phyloP scores from a whole-genome alignment of 2,888 invertebrate genomes.

The Cephus pulcher region DNA sequence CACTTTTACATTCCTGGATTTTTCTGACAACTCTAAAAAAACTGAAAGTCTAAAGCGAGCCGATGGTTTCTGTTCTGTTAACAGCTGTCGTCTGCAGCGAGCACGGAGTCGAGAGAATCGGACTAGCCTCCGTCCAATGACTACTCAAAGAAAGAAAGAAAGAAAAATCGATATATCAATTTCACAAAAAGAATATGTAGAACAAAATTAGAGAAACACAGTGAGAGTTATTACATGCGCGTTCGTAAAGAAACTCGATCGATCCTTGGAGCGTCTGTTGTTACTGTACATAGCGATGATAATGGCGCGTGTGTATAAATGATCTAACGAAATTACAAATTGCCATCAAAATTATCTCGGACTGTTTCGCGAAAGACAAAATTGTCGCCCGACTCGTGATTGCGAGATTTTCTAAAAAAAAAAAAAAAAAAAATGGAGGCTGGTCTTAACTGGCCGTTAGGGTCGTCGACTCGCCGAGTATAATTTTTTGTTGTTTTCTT shows the following conservation, averaged over 20 bases:
- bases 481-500: not conserved
- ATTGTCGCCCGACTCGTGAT: not conserved
- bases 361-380: not conserved
- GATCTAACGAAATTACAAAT: not conserved
- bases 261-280: not conserved
- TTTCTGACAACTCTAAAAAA: not conserved
- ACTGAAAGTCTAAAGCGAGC: conserved; percentile 40
- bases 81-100: conserved; percentile 78
- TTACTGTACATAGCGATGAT: no score
- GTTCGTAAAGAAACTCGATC: conserved; percentile 4
- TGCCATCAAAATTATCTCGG: not conserved
- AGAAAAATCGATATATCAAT: no score
- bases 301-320: no score
- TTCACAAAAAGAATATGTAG: not conserved
- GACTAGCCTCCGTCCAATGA: conserved; percentile 38
- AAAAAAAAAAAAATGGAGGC: conserved; percentile 32
- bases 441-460: conserved; percentile 35
- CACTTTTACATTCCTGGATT: conserved; percentile 32
- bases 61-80: conserved; percentile 51
- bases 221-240: not conserved
- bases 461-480: conserved; percentile 55
- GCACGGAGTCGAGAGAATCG: conserved; percentile 55
- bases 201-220: not conserved
- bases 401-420: not conserved
- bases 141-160: not conserved